phyloP scores from a whole-genome alignment of 1,140 invertebrate species.

The Drosophila hydei region DNA sequence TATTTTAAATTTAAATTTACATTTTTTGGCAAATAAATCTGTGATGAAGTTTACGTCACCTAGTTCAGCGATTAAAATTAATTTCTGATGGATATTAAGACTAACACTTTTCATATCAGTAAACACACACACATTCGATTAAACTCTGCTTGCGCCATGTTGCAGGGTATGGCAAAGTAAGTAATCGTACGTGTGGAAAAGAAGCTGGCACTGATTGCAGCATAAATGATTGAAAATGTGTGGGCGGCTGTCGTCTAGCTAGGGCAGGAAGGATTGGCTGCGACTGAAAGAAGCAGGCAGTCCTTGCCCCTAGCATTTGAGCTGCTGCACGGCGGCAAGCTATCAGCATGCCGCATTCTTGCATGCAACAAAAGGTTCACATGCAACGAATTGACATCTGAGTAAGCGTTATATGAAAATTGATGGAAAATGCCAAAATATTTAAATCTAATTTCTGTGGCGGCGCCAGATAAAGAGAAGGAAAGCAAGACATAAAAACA shows the following conservation, averaged over 20 bases:
- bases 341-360: conserved; percentile 43
- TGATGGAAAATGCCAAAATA: conserved; percentile 80
- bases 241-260: conserved; percentile 3
- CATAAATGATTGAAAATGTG: conserved; percentile 78
- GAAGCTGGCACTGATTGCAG: conserved; percentile 74
- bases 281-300: conserved; percentile 21
- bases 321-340: conserved; percentile 19
- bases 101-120: no score
- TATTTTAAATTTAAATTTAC: no score
- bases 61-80: no score
- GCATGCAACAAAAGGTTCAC: conserved; percentile 32
- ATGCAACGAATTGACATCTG: conserved; percentile 6
- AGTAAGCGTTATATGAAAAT: conserved; percentile 68
- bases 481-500: no score
- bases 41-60: no score
- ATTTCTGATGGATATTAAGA: no score
- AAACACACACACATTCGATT: no score
- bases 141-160: background rate
- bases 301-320: conserved; percentile 42
- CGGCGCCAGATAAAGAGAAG: no score
- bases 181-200: conserved; percentile 78
- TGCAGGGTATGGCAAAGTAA: conserved; percentile 39
- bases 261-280: conserved; percentile 5
- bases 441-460: conserved; percentile 75
- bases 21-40: no score